Conservation (phyloP, 2,888 invertebrate genomes). For the Sesia apiformis region DNA sequence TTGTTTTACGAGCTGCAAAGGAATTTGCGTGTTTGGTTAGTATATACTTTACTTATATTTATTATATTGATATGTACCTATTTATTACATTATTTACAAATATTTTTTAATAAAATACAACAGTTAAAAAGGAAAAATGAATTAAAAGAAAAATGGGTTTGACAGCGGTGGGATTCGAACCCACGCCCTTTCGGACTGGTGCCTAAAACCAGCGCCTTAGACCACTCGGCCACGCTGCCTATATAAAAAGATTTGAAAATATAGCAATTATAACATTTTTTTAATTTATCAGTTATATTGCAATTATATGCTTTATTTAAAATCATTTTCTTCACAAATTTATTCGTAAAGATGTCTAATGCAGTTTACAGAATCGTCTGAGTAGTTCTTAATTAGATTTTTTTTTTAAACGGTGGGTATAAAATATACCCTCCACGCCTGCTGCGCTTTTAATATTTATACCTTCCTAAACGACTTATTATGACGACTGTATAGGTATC, state of each 20-base stretch:
- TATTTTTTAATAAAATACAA: background rate
- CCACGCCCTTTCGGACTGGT: slow-evolving; percentile 82
- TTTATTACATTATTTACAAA: background rate
- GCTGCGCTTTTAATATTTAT: no score
- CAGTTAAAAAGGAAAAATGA: background rate
- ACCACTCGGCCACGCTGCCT: slow-evolving; percentile 81
- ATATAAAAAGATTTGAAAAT: background rate
- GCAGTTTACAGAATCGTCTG: no score
- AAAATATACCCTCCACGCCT: no score
- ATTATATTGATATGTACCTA: background rate
- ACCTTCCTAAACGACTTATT: no score
- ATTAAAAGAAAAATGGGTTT: slow-evolving; percentile 30
- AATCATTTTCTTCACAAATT: background rate
- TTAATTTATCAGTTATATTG: background rate
- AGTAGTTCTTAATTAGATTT: no score
- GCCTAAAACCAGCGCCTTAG: slow-evolving; percentile 79
- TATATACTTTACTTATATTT: background rate
- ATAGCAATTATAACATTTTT: background rate
- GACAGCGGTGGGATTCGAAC: slow-evolving; percentile 82
- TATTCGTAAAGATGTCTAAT: background rate
- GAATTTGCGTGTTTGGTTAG: no score
- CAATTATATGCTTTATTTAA: background rate
- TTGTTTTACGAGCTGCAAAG: no score
- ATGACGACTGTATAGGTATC: no score
- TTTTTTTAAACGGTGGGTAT: no score